Evolutionary conservation across 2,113 vertebrate genomes (phyloP).

Genomic region (Eulemur rufifrons): DNA sequence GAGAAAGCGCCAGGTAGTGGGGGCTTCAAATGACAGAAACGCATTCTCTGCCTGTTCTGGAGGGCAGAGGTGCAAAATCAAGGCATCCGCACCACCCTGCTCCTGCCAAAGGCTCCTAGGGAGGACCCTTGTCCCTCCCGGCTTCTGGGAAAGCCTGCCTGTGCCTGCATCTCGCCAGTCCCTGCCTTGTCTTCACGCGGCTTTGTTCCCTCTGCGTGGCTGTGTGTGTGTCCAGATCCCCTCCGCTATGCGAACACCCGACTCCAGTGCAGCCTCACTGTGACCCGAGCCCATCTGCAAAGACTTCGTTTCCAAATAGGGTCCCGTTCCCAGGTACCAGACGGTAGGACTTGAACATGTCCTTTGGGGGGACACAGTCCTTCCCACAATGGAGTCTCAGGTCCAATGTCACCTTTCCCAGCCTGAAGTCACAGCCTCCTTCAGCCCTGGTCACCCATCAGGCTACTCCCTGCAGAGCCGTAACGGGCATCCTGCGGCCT

Average conservation of each 20-base stretch:
- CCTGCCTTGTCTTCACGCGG: background rate
- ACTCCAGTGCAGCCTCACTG: too few species aligned
- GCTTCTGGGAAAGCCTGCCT: background rate
- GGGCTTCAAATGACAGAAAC: background rate
- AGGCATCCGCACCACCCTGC: accelerated
- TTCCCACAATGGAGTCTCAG: background rate
- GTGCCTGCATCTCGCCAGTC: accelerated
- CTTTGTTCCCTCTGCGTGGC: background rate
- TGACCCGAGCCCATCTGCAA: background rate
- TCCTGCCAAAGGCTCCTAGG: background rate
- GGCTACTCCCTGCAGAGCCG: too few species aligned
- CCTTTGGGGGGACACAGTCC: background rate
- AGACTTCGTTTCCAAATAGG: background rate
- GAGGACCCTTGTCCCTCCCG: background rate
- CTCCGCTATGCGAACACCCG: background rate
- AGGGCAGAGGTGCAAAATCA: background rate
- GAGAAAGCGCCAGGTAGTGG: background rate
- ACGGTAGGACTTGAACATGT: background rate
- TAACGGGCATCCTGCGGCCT: background rate
- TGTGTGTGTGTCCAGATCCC: background rate
- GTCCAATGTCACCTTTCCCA: background rate
- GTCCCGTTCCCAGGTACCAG: too few species aligned
- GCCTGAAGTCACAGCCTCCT: background rate
- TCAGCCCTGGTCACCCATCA: too few species aligned
- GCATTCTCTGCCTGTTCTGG: background rate